Conservation (phyloP, 2,113 vertebrate species). For the Propithecus coquereli region DNA sequence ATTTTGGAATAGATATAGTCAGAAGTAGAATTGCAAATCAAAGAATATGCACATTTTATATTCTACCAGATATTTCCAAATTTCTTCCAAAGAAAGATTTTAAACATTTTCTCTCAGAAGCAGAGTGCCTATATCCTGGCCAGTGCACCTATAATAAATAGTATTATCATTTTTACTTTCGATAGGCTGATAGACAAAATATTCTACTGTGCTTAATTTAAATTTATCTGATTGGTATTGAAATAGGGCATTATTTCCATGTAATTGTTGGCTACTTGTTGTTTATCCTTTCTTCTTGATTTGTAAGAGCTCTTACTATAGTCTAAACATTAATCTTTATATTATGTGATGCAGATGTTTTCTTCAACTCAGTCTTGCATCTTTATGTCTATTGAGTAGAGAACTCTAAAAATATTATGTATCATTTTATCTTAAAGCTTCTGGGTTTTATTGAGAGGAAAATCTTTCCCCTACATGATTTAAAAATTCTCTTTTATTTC, state of each 20-base stretch:
- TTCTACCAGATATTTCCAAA: not conserved
- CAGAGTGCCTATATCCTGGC: not conserved
- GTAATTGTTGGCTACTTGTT: not conserved
- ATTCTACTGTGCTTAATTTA: not conserved
- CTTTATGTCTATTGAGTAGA: not conserved
- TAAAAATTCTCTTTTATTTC: not conserved
- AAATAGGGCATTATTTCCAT: not conserved
- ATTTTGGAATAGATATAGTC: not conserved
- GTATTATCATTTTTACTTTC: not conserved
- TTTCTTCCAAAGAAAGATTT: not conserved
- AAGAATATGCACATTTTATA: not conserved
- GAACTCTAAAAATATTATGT: not conserved
- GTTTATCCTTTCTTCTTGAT: not conserved
- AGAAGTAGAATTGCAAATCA: not conserved
- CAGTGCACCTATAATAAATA: not conserved
- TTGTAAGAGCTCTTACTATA: not conserved
- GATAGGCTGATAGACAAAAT: not conserved
- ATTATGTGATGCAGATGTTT: not conserved
- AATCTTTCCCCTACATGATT: not conserved
- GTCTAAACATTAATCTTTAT: not conserved
- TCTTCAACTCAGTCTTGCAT: not conserved
- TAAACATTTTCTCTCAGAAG: not conserved
- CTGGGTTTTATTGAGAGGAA: not conserved
- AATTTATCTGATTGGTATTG: not conserved
- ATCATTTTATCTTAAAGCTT: not conserved